These are phyloP conservation scores for Nannospalax galili DNA, from an alignment of 2,113 vertebrate genomes.

Conservation along the genomic window DNA sequence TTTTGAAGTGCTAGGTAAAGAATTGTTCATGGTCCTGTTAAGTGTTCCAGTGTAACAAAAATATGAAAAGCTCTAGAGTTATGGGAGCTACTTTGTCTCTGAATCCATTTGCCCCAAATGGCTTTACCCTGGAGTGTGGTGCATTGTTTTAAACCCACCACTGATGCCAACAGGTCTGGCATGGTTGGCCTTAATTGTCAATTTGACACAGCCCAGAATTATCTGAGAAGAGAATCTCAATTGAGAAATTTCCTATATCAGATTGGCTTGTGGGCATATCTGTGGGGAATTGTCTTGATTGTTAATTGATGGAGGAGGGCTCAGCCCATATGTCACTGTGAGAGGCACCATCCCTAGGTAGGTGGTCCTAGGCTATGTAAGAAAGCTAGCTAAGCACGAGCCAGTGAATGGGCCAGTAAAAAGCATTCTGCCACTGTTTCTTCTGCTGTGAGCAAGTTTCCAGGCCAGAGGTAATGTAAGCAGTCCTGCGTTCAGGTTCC, in stretches of 20 bases:
- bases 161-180: background rate
- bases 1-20: slow-evolving; percentile 50
- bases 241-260: background rate
- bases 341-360: no score
- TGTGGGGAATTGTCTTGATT: background rate
- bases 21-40: background rate
- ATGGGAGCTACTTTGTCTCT: background rate
- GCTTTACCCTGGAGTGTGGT: background rate
- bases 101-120: background rate
- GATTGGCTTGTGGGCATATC: background rate
- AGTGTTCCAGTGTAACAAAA: background rate
- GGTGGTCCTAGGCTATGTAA: no score
- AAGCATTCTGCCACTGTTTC: no score
- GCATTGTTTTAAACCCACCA: background rate
- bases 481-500: background rate
- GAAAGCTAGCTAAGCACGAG: no score
- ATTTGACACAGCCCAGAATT: background rate
- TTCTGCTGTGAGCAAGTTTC: no score
- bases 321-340: no score
- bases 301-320: no score
- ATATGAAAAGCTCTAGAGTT: background rate
- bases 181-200: background rate
- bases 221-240: background rate
- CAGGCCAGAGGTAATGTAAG: background rate
- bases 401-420: no score